Conservation (phyloP, 2,113 vertebrate species). For the Tauraco erythrolophus region DNA sequence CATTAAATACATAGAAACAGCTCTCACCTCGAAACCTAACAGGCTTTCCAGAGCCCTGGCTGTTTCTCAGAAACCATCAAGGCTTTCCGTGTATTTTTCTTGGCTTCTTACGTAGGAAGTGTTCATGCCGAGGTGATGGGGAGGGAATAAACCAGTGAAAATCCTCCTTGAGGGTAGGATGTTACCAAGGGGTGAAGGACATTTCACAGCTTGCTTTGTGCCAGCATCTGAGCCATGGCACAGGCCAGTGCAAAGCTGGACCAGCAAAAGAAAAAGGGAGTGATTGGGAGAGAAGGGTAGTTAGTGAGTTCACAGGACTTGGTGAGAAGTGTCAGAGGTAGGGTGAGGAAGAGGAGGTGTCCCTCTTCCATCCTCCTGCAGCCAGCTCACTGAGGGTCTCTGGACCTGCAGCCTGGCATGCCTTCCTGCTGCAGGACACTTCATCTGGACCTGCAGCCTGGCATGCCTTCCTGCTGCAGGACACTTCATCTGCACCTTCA, state of each 20-base stretch:
- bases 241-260: neutral
- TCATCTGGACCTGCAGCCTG: no score
- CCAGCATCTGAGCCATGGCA: rapidly evolving
- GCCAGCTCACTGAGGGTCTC: neutral
- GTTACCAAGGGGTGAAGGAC: neutral
- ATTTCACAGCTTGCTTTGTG: neutral
- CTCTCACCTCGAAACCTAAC: neutral
- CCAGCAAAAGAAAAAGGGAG: neutral
- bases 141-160: neutral
- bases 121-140: rapidly evolving
- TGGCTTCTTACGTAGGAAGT: neutral
- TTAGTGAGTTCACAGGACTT: neutral
- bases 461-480: neutral
- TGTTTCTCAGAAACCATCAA: neutral
- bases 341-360: neutral
- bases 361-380: neutral
- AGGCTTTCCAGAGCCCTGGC: neutral
- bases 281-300: neutral
- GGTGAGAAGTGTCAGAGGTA: neutral
- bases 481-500: neutral
- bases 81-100: neutral
- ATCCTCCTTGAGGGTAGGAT: neutral
- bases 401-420: neutral
- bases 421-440: no score
- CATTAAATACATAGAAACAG: neutral